Percentiles rank a stretch among this genome's conserved stretches.
phyloP scores from a whole-genome alignment of 1,140 invertebrate genomes.

The Charaxes varanes region DNA sequence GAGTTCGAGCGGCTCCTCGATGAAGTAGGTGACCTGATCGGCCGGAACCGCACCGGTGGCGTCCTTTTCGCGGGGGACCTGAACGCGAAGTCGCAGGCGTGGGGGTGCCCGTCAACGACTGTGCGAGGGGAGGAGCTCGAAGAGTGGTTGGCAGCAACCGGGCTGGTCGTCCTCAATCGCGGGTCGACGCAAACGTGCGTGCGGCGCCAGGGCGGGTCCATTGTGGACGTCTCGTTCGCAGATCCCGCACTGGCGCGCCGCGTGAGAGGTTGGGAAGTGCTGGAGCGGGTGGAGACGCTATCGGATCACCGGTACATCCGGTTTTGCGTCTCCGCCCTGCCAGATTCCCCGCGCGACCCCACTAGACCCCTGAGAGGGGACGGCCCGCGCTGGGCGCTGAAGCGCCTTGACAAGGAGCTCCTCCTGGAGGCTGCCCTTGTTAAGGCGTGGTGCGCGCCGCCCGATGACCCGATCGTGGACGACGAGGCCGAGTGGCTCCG shows the following conservation, averaged over 20 bases:
- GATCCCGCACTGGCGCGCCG: not conserved
- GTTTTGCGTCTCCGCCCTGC: not conserved
- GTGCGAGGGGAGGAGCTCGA: not conserved
- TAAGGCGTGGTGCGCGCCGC: not conserved
- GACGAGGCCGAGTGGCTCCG: not conserved
- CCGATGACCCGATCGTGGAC: not conserved
- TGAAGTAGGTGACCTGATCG: too few species aligned
- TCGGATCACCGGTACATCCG: too few species aligned
- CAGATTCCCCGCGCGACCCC: too few species aligned
- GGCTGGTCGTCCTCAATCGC: not conserved
- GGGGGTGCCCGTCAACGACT: slow-evolving; percentile 1
- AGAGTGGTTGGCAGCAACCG: not conserved
- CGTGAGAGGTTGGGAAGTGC: not conserved
- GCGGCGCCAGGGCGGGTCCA: slow-evolving; percentile 1
- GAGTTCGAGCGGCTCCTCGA: too few species aligned
- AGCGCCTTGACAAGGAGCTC: too few species aligned
- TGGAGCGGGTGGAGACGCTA: not conserved
- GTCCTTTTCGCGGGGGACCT: too few species aligned
- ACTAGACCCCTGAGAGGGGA: too few species aligned
- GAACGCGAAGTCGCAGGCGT: slow-evolving; percentile 7
- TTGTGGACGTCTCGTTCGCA: slow-evolving; percentile 1
- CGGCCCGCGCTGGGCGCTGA: too few species aligned
- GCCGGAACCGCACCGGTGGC: too few species aligned
- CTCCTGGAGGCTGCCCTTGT: not conserved
- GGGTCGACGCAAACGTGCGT: slow-evolving; percentile 1